These are phyloP conservation scores for Trichomycterus rosablanca DNA, from an alignment of 2,113 vertebrate genomes.

Conservation along the genomic window DNA sequence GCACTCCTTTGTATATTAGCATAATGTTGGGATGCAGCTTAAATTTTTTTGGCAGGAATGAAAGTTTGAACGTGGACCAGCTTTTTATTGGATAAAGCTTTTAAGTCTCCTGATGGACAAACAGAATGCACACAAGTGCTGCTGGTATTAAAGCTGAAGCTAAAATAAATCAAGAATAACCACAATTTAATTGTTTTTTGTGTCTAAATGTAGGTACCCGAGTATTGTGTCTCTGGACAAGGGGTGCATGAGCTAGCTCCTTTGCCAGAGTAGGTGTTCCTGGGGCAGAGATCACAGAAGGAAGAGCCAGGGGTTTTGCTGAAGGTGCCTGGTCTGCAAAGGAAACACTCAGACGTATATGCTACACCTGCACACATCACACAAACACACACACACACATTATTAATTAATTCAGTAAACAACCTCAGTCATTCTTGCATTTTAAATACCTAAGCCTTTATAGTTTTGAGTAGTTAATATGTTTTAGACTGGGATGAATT, in stretches of 20 bases:
- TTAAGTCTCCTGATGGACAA: too few species aligned
- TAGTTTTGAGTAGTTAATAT: too few species aligned
- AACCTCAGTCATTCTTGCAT: too few species aligned
- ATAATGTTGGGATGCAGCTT: too few species aligned
- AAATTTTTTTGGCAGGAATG: too few species aligned
- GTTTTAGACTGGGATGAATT: background rate
- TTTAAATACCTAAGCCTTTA: too few species aligned
- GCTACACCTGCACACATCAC: conserved; percentile 78
- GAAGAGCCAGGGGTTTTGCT: conserved; percentile 82
- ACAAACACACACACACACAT: background rate
- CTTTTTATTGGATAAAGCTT: too few species aligned
- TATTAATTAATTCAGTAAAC: background rate
- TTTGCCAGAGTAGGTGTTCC: conserved; percentile 83
- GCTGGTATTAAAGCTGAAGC: background rate
- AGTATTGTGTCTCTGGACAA: conserved; percentile 79
- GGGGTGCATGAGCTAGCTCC: conserved; percentile 84
- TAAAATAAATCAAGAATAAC: too few species aligned
- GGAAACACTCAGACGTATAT: conserved; percentile 93
- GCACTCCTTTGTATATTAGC: too few species aligned
- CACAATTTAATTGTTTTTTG: background rate
- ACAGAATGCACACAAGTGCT: too few species aligned
- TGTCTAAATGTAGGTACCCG: conserved; percentile 65
- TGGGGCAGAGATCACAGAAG: conserved; percentile 79
- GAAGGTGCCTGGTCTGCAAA: conserved; percentile 88
- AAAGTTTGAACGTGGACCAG: too few species aligned